phyloP scores from a whole-genome alignment of 2,888 invertebrate species.

The Hydraecia micacea region DNA sequence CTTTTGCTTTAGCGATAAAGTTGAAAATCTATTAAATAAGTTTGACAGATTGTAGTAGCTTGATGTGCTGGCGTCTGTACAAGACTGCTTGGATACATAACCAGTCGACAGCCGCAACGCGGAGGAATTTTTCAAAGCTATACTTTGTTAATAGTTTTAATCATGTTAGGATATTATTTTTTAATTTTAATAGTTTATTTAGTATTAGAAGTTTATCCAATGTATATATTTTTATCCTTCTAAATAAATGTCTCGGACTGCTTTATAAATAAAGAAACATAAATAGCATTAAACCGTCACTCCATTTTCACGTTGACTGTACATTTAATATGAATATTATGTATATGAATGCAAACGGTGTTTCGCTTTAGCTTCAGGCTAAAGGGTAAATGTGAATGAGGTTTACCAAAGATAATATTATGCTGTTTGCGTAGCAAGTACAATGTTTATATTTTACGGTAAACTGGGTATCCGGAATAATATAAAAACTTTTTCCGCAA shows the following conservation, averaged over 20 bases:
- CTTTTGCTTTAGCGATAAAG: too few species aligned
- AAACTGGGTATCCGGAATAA: neutral
- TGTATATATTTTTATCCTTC: too few species aligned
- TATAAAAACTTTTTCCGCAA: neutral
- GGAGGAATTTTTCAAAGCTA: too few species aligned
- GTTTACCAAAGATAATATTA: slow-evolving; percentile 9
- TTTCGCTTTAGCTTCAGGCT: neutral
- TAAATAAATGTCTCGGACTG: neutral
- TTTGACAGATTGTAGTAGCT: too few species aligned
- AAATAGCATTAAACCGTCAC: neutral
- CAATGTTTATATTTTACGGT: neutral
- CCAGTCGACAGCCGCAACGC: too few species aligned
- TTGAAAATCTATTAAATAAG: too few species aligned
- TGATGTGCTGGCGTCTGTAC: too few species aligned
- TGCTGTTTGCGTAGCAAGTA: neutral
- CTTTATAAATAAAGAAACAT: neutral
- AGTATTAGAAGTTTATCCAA: too few species aligned
- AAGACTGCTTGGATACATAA: too few species aligned
- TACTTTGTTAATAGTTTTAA: too few species aligned
- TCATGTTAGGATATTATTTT: too few species aligned
- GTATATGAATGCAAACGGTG: slow-evolving; percentile 12
- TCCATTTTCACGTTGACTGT: slow-evolving; percentile 8
- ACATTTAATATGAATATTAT: slow-evolving; percentile 21
- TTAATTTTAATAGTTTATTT: too few species aligned
- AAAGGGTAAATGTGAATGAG: neutral